Base-by-base conservation (phyloP, 2,113 vertebrate species). In the Upupa epops region DNA sequence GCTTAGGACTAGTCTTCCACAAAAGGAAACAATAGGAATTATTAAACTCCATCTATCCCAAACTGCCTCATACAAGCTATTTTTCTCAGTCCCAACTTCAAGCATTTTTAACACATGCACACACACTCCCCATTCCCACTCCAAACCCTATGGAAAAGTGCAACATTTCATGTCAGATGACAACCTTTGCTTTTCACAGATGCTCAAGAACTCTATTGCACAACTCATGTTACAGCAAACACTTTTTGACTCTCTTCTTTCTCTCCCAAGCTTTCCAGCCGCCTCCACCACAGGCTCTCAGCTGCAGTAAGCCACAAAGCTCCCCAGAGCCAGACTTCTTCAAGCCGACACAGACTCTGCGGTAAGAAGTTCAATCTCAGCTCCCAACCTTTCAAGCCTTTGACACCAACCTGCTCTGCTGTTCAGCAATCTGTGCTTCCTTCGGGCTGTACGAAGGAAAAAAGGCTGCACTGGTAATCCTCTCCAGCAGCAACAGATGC, bases 331-430 rank as follows among this genome's bases (percentile, higher is more conserved):
- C 25, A 48, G 73, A 61, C 40, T 31, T 42, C 85, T 69, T 59
- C 70, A 63, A 82, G 49, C 42, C 80, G 1, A 1, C 68, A 40
- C 14, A 63, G 56, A 7, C 21, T 55, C 40, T 0, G 0, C 2
- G 45, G 45, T 22, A 25, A 17, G 36, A 11, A 86, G 74, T 54
- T 91, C 89, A 56, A 45, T 60, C 84, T 20, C 74, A 10, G 77
- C 77, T 79, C 84, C 66, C 87, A 87, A 21, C 70, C 81, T 86
- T 83, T 63, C 82, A 90, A 86, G 86, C 69, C 40, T 58, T 26
- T 8, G 8, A 72, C 71, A 86, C 54, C 65, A 89, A 64, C 63
- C 71, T 55, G 68, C 46, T 76, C 51, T 31, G 36, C 4, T 73
- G 71, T 79, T 92, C 82, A 84, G 73, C 86, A 88, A 85, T 46